These are phyloP conservation scores for Erpetoichthys calabaricus DNA, from an alignment of 2,797 vertebrate genomes.

Conservation along the genomic window DNA sequence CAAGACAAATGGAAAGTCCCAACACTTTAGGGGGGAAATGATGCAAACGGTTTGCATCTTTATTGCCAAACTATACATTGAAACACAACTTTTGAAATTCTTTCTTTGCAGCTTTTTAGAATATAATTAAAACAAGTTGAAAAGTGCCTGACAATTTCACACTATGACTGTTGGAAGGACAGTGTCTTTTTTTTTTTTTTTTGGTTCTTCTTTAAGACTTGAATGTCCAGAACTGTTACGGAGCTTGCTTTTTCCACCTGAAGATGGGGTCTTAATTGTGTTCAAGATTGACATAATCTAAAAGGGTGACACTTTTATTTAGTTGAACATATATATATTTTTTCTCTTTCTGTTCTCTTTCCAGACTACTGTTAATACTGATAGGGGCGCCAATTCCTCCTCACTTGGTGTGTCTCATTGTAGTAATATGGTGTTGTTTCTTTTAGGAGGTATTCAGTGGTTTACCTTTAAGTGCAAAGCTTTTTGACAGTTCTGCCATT, in stretches of 20 bases:
- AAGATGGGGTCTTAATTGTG: slow-evolving; percentile 43
- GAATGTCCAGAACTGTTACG: slow-evolving; percentile 79
- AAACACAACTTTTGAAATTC: slow-evolving; percentile 55
- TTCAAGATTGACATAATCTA: slow-evolving; percentile 10
- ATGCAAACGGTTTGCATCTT: slow-evolving; percentile 38
- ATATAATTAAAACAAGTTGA: slow-evolving; percentile 62
- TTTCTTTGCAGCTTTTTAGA: slow-evolving; percentile 32
- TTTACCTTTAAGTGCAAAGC: slow-evolving; percentile 34
- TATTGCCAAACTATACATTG: slow-evolving; percentile 65
- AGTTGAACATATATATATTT: no score
- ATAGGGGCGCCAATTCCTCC: no score
- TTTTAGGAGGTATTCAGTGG: slow-evolving; percentile 11
- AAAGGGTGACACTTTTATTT: no score
- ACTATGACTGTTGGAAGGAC: slow-evolving; percentile 71
- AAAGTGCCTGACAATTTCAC: slow-evolving; percentile 98
- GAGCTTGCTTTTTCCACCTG: slow-evolving; percentile 77
- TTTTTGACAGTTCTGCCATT: slow-evolving; percentile 28
- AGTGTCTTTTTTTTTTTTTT: slow-evolving; percentile 57
- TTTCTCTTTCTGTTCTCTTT: no score
- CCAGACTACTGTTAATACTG: no score
- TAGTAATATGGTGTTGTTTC: no score
- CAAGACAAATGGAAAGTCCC: neutral
- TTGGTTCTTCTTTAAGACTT: slow-evolving; percentile 74
- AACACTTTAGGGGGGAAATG: slow-evolving; percentile 16
- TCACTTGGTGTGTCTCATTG: no score